These are phyloP conservation scores for Eupsittula cactorum DNA, from an alignment of 2,113 vertebrate genomes.

Conservation along the genomic window DNA sequence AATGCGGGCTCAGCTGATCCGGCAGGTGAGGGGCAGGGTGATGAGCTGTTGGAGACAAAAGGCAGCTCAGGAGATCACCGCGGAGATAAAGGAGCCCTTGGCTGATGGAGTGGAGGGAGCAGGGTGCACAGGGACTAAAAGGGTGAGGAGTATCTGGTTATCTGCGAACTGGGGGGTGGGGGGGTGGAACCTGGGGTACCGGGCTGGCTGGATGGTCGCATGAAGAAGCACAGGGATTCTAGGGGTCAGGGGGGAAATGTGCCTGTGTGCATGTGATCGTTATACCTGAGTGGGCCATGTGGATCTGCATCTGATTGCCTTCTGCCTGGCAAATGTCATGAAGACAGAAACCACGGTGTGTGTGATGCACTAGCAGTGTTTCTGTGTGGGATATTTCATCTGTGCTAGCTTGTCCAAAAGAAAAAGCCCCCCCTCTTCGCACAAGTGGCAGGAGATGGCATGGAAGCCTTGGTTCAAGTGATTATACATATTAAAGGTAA, in stretches of 20 bases:
- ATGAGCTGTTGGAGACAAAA: conserved; percentile 18
- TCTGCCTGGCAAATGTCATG: neutral
- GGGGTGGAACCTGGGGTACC: neutral
- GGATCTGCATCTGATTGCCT: accelerated
- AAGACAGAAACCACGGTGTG: accelerated
- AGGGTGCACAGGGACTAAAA: neutral
- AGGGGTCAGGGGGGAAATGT: neutral
- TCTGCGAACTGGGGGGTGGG: neutral
- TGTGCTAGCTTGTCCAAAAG: neutral
- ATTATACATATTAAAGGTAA: neutral
- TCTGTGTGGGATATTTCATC: neutral
- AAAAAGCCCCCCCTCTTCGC: neutral
- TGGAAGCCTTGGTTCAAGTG: neutral
- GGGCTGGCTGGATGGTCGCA: neutral
- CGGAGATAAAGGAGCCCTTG: neutral
- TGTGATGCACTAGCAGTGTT: accelerated
- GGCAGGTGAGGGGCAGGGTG: neutral
- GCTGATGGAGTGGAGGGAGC: neutral
- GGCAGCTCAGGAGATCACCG: neutral
- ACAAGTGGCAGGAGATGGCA: neutral
- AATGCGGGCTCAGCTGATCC: neutral
- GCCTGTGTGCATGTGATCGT: accelerated
- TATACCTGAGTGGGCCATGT: neutral
- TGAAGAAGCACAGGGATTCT: neutral
- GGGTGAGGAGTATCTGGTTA: neutral